A percentile compares a stretch with the other conserved stretches of the same genome.
Conservation (phyloP, 2,113 vertebrate genomes). For the Erythrolamprus reginae region DNA sequence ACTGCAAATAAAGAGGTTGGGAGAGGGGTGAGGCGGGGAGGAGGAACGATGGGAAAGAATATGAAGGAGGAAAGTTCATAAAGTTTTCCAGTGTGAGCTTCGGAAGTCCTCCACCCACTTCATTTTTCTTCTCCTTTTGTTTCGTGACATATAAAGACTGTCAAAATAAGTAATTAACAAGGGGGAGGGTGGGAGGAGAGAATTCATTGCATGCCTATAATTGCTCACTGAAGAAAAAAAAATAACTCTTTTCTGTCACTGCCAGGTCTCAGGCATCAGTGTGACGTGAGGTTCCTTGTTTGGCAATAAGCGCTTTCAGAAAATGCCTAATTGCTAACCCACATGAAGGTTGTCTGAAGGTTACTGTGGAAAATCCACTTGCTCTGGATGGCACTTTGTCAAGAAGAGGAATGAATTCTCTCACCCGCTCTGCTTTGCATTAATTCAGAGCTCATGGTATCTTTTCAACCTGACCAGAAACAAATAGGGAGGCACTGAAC, state of each 20-base stretch:
- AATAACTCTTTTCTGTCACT: neutral
- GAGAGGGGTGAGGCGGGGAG: neutral
- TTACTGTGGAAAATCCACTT: neutral
- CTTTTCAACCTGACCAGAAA: neutral
- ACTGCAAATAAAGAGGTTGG: neutral
- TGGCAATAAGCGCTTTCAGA: constrained; percentile 9
- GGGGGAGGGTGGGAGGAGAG: constrained; percentile 6
- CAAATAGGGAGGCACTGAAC: neutral
- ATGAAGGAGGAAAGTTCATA: neutral
- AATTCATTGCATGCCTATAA: constrained; percentile 1
- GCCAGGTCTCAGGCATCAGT: neutral
- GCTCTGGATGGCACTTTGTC: neutral
- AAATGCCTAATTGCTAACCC: constrained; percentile 18
- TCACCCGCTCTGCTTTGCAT: neutral
- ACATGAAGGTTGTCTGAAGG: constrained; percentile 17
- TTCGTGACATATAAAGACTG: constrained; percentile 29
- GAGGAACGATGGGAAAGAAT: neutral
- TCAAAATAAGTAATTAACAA: constrained; percentile 36
- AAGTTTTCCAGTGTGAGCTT: constrained; percentile 15
- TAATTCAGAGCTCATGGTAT: neutral
- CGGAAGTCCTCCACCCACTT: neutral
- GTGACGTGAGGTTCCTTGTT: neutral
- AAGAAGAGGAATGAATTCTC: neutral
- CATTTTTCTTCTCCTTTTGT: neutral
- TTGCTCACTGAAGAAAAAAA: neutral